Evolutionary conservation across 2,888 invertebrate genomes (phyloP).

Genomic region (Phorcus lineatus): DNA sequence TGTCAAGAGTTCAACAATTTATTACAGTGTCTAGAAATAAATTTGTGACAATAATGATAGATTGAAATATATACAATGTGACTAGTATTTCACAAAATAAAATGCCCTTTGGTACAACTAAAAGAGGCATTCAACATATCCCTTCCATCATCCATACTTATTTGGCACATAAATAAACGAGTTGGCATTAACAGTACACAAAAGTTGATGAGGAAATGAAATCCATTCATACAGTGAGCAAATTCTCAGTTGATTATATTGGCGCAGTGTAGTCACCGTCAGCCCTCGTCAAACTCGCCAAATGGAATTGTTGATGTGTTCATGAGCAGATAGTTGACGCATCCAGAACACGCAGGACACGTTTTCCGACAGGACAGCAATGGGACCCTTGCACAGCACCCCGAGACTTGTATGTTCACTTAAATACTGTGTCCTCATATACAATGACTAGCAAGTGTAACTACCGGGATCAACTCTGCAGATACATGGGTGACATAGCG

Average conservation of each 20-base stretch:
- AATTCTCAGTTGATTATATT: neutral
- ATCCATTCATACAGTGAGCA: neutral
- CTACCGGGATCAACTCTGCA: conserved; percentile 62
- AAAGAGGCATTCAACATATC: too few relatives aligned
- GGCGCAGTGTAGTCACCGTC: neutral
- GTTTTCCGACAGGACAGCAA: neutral
- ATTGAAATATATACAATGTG: neutral
- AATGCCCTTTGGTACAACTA: too few relatives aligned
- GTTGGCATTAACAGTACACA: too few relatives aligned
- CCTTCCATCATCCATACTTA: too few relatives aligned
- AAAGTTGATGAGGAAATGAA: too few relatives aligned
- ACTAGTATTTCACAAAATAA: too few relatives aligned
- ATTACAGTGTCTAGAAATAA: neutral
- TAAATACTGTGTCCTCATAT: neutral
- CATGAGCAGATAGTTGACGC: neutral
- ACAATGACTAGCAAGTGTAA: neutral
- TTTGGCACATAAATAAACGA: too few relatives aligned
- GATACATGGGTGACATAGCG: conserved; percentile 68
- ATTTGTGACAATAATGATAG: neutral
- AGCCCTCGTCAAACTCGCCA: neutral
- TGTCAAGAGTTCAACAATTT: neutral
- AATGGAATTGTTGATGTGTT: neutral
- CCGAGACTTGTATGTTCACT: neutral
- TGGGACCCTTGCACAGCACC: neutral
- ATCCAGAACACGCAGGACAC: neutral